phyloP scores from a whole-genome alignment of 2,113 vertebrate genomes.

The Centrocercus urophasianus region DNA sequence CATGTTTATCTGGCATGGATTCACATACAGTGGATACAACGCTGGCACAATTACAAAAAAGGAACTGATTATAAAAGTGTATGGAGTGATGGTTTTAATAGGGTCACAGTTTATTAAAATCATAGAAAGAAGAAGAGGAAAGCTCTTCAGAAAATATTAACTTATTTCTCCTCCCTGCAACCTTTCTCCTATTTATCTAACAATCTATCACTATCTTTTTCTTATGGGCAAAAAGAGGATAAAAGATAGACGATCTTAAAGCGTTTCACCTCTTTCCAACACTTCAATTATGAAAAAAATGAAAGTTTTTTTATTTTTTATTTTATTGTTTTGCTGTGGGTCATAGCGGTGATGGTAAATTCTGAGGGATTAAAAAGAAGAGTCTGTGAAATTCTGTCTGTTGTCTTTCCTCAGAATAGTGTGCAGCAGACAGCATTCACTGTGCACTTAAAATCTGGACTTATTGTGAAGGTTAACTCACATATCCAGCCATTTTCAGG shows the following conservation, averaged over 20 bases:
- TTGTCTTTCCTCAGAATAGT: background rate
- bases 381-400: background rate
- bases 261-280: background rate
- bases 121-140: conserved; percentile 18
- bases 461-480: background rate
- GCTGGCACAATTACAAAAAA: conserved; percentile 53
- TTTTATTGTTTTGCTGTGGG: background rate
- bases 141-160: background rate
- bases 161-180: background rate
- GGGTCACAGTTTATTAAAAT: conserved; percentile 47
- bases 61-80: conserved; percentile 44
- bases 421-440: background rate
- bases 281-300: background rate
- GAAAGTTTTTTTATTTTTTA: background rate
- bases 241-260: background rate
- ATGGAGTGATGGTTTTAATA: conserved; percentile 33
- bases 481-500: conserved; percentile 1
- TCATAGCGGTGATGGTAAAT: background rate
- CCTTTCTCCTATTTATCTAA: background rate
- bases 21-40: conserved; percentile 42
- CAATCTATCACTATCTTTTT: background rate
- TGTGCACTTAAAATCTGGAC: background rate
- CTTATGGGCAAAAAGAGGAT: background rate
- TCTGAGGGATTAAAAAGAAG: conserved; percentile 8
- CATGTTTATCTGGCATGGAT: conserved; percentile 39